Conservation (phyloP, 2,888 invertebrate species). For the Mythimna pallens region DNA sequence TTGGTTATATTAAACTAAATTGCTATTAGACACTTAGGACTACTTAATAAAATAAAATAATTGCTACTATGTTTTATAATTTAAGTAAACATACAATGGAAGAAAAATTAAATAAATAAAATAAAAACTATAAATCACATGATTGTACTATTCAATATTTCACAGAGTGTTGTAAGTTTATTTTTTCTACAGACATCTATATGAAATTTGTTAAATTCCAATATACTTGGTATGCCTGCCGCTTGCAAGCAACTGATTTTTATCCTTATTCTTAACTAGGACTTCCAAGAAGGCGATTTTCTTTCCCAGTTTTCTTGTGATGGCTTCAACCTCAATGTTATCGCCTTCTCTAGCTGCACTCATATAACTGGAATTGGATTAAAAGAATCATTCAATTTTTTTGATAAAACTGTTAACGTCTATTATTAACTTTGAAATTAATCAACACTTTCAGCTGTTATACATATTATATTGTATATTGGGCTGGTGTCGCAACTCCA, state of each 20-base stretch:
- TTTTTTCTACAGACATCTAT: neutral
- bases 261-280: slow-evolving; percentile 94
- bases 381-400: neutral
- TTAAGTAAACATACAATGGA: slow-evolving; percentile 9
- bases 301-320: slow-evolving; percentile 94
- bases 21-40: neutral
- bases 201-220: slow-evolving; percentile 58
- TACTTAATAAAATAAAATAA: slow-evolving; percentile 10
- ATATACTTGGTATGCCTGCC: slow-evolving; percentile 96
- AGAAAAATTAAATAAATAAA: slow-evolving; percentile 7
- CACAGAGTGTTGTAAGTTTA: slow-evolving; percentile 8
- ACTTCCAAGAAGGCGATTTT: slow-evolving; percentile 96
- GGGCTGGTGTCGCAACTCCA: no score
- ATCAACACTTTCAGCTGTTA: no score
- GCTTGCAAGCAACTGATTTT: slow-evolving; percentile 93
- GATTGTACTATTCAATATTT: slow-evolving; percentile 29
- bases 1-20: neutral
- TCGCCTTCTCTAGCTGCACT: slow-evolving; percentile 95
- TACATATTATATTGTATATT: no score
- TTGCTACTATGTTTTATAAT: slow-evolving; percentile 25
- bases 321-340: slow-evolving; percentile 94
- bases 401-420: neutral
- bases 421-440: no score
- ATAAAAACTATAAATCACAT: slow-evolving; percentile 22
- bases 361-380: slow-evolving; percentile 92